phyloP scores from a whole-genome alignment of 1,140 invertebrate species.

The Caligus rogercresseyi region DNA sequence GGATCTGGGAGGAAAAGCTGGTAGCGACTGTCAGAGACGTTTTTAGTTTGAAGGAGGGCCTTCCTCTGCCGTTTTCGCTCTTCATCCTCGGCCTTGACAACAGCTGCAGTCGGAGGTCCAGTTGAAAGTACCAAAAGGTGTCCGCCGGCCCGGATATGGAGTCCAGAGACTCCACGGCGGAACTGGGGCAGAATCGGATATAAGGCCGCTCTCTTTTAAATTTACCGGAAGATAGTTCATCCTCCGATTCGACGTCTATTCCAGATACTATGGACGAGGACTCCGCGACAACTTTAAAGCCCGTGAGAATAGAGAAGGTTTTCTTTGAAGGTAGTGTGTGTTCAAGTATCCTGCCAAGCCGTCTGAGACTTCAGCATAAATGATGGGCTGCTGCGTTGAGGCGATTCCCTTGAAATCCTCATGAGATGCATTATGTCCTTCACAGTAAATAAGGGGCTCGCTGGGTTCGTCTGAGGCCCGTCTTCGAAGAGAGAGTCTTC shows the following conservation, averaged over 20 bases:
- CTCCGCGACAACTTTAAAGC: not conserved
- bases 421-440: too few relatives aligned
- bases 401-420: not conserved
- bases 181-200: not conserved
- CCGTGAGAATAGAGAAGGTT: not conserved
- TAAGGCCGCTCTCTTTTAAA: not conserved
- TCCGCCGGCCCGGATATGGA: not conserved
- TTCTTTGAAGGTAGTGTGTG: not conserved
- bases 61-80: not conserved
- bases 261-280: too few relatives aligned
- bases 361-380: not conserved
- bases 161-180: not conserved
- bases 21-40: not conserved
- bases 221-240: too few relatives aligned
- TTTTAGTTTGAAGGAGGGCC: not conserved
- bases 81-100: not conserved
- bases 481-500: too few relatives aligned
- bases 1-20: not conserved
- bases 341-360: not conserved
- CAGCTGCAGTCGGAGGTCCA: not conserved
- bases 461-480: too few relatives aligned
- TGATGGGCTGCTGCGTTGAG: not conserved
- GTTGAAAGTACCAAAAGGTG: not conserved
- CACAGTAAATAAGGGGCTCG: too few relatives aligned
- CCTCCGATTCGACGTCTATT: too few relatives aligned